phyloP scores from a whole-genome alignment of 2,888 invertebrate species.

The Leucoptera coffeella region DNA sequence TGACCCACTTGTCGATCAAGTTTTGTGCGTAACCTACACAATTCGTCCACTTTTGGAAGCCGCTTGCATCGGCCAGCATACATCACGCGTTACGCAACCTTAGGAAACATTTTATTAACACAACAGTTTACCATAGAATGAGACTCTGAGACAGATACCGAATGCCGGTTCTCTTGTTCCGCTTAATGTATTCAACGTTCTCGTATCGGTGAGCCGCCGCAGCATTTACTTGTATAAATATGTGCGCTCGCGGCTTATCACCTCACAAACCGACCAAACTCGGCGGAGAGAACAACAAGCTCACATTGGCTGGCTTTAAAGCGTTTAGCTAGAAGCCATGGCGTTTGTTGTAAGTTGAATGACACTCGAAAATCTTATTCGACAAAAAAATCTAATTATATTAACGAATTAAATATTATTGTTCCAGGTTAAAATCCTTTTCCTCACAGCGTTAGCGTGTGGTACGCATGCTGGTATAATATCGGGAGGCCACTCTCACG shows the following conservation, averaged over 20 bases:
- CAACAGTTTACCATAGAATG: slow-evolving; percentile 8
- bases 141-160: not conserved
- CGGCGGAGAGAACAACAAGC: slow-evolving; percentile 34
- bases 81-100: slow-evolving; percentile 11
- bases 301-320: slow-evolving; percentile 26
- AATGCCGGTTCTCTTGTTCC: too few relatives aligned
- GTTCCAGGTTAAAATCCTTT: slow-evolving; percentile 33
- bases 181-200: slow-evolving; percentile 28
- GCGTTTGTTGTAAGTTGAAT: slow-evolving; percentile 40
- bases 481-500: slow-evolving; percentile 9
- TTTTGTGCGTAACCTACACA: slow-evolving; percentile 1
- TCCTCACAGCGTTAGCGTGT: slow-evolving; percentile 27
- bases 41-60: not conserved
- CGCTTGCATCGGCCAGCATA: too few relatives aligned
- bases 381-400: slow-evolving; percentile 3
- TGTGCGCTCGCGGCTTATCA: slow-evolving; percentile 21
- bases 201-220: slow-evolving; percentile 21
- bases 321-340: slow-evolving; percentile 52
- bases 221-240: slow-evolving; percentile 35
- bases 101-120: slow-evolving; percentile 11
- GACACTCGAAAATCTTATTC: slow-evolving; percentile 1
- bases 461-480: slow-evolving; percentile 22
- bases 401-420: slow-evolving; percentile 8
- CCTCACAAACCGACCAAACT: slow-evolving; percentile 31
- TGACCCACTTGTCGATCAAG: slow-evolving; percentile 1